Evolutionary conservation across 2,888 invertebrate species (phyloP).

Genomic region (Orthosia gothica): DNA sequence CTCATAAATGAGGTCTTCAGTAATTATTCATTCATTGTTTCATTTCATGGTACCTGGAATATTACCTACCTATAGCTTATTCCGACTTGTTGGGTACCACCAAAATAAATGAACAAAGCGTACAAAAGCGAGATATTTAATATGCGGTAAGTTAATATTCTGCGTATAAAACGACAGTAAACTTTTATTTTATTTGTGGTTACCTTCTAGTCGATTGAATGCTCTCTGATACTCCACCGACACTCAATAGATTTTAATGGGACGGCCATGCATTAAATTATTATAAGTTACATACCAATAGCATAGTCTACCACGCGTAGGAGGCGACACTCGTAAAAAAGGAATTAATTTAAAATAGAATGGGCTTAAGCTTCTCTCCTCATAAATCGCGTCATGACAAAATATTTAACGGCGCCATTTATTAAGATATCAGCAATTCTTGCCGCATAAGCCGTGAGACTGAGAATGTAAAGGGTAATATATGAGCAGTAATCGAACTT

Average conservation of each 20-base stretch:
- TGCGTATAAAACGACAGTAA: slow-evolving; percentile 66
- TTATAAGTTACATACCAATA: slow-evolving; percentile 77
- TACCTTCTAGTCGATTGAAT: slow-evolving; percentile 76
- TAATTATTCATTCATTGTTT: slow-evolving; percentile 14
- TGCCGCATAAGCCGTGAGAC: slow-evolving; percentile 64
- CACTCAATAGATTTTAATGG: slow-evolving; percentile 88
- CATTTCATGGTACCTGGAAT: neutral
- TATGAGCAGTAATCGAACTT: slow-evolving; percentile 61
- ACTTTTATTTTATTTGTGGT: slow-evolving; percentile 76
- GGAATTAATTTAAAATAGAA: slow-evolving; percentile 78
- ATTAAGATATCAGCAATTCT: slow-evolving; percentile 75
- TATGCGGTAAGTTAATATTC: slow-evolving; percentile 71
- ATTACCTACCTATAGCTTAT: slow-evolving; percentile 26
- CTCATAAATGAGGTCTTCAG: slow-evolving; percentile 6
- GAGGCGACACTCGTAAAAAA: slow-evolving; percentile 76
- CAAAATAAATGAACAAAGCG: slow-evolving; percentile 55
- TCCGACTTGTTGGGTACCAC: slow-evolving; percentile 11
- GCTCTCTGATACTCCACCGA: slow-evolving; percentile 76
- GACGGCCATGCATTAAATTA: slow-evolving; percentile 73
- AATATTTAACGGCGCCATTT: slow-evolving; percentile 82
- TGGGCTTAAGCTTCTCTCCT: slow-evolving; percentile 71
- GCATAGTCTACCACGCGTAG: slow-evolving; percentile 73
- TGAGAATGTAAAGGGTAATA: slow-evolving; percentile 65
- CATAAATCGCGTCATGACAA: slow-evolving; percentile 78
- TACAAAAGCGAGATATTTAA: slow-evolving; percentile 67